phyloP scores from a whole-genome alignment of 64 coral and sea anemone species.

The Montipora foliosa region DNA sequence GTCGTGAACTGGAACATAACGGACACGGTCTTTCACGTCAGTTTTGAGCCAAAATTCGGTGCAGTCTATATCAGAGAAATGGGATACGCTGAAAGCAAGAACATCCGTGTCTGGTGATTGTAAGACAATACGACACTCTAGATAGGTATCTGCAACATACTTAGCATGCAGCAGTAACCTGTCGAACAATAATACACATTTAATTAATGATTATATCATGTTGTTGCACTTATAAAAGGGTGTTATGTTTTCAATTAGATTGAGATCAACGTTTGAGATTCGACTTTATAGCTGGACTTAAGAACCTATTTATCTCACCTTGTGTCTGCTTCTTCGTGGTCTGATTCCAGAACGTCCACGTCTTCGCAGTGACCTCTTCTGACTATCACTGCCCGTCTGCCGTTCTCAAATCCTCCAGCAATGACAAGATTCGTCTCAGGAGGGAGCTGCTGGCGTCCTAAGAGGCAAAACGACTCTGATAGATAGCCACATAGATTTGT shows the following conservation, averaged over 20 bases:
- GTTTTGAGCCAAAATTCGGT: background rate
- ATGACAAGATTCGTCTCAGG: too few species aligned
- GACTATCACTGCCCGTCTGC: too few species aligned
- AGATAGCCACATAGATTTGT: too few species aligned
- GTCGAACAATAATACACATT: background rate
- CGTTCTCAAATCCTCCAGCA: too few species aligned
- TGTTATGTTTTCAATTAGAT: background rate
- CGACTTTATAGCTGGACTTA: background rate
- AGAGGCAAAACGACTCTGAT: too few species aligned
- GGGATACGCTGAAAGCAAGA: conserved; percentile 10
- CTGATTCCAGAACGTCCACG: background rate
- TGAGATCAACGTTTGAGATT: background rate
- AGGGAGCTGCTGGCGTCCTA: too few species aligned
- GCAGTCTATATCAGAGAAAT: conserved; percentile 19
- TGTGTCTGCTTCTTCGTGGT: background rate
- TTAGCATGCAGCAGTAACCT: too few species aligned
- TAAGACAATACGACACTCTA: too few species aligned
- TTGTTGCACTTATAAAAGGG: background rate
- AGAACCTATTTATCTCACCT: background rate
- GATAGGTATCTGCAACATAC: too few species aligned
- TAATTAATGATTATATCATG: background rate
- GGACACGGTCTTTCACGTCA: too few species aligned
- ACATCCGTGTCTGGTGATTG: background rate
- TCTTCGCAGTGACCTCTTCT: too few species aligned
- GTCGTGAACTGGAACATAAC: too few species aligned